Base-by-base conservation (phyloP, 2,113 vertebrate species). In the Podocnemis expansa region DNA sequence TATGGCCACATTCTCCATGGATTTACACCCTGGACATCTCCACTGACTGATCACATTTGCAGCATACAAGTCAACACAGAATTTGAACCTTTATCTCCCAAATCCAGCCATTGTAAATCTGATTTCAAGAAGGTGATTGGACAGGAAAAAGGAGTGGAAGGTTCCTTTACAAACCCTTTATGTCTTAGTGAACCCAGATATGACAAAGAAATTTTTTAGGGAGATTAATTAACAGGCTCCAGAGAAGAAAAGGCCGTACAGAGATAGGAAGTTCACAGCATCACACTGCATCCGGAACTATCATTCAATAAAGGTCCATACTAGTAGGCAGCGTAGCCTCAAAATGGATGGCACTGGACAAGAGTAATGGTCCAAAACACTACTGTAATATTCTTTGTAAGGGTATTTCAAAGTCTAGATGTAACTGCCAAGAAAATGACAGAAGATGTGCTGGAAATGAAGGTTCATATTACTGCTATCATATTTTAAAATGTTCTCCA, bases 51-150 rank as follows among this genome's bases (percentile, higher is more conserved):
- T 58, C 56, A 58, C 12, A 58, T 58, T 58, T 13, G 12, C 10
- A 2, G 56, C 10, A 10, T 29, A 27, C 29, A 58, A 58, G 27
- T 58, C 25, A 58, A 27, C 56, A 29, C 56, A 0, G 49, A 27
- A n/a, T 84, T 87, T 87, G 2, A 2, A 70, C 60, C 52, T 90
- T 25, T 8, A 89, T 13, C 2, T 52, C n/a, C n/a, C 17, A 38
- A 38, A 70, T 70, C n/a, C n/a, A 70, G n/a, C 67, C 16, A 21
- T 10, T n/a, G 16, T 70, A 70, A 38, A 70, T 70, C 54, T 76
- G 47, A 43, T 5, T 3, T 51, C 22, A 83, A 3, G 21, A n/a
- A 55, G 29, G 25, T 47, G 10, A 43, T 12, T 81, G 3, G 51
- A 58, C 24, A 76, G 60, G 34, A 88, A 87, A 27, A 0, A 78